Percentiles rank a stretch among this genome's conserved stretches.
These are phyloP conservation scores for Halictus ligatus DNA, from an alignment of 2,888 invertebrate genomes.

Conservation along the genomic window DNA sequence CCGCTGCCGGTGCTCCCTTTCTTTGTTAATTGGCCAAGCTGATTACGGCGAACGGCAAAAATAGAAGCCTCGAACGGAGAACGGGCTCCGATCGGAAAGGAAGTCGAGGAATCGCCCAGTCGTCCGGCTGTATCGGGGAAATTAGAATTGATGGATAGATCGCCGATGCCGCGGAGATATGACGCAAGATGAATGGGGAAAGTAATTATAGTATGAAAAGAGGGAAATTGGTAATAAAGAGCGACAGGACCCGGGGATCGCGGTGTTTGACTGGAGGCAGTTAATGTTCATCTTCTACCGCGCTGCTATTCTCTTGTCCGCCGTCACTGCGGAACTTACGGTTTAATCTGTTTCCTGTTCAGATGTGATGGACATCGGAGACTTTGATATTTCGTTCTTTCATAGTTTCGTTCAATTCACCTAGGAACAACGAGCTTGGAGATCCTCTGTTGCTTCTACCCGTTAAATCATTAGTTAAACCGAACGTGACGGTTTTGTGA, in stretches of 20 bases:
- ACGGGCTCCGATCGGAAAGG: not conserved
- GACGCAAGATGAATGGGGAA: not conserved
- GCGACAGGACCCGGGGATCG: not conserved
- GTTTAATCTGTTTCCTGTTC: not conserved
- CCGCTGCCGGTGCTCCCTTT: not conserved
- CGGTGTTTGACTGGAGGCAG: not conserved
- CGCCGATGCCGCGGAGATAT: not conserved
- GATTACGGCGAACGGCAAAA: conserved; percentile 6
- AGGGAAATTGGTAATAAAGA: conserved; percentile 1
- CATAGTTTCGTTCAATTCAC: not conserved
- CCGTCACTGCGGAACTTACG: not conserved
- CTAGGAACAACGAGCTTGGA: not conserved
- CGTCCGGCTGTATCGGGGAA: not conserved
- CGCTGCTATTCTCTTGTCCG: not conserved
- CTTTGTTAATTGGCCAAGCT: not conserved
- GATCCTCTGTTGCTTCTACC: not conserved
- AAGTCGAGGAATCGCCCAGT: not conserved
- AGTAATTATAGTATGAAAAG: not conserved
- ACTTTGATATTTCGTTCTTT: not conserved
- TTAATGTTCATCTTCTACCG: not conserved
- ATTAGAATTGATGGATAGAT: conserved; percentile 9
- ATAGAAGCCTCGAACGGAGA: not conserved
- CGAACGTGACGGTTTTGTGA: not conserved
- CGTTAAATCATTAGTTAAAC: not conserved
- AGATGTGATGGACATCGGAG: not conserved